Conservation (phyloP, 2,797 vertebrate species). For the Myioborus melanocephalus region DNA sequence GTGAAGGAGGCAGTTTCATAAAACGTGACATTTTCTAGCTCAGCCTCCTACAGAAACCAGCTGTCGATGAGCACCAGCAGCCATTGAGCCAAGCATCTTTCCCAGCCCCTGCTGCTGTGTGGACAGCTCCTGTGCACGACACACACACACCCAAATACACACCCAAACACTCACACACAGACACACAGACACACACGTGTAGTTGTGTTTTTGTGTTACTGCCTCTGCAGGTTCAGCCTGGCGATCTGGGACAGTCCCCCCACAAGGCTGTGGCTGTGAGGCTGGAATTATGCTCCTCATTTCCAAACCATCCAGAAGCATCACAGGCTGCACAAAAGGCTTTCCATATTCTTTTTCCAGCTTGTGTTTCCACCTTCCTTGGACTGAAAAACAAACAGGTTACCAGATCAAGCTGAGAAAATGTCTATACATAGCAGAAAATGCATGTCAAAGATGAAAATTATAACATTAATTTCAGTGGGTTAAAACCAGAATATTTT, state of each 20-base stretch:
- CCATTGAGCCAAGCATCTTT: not conserved
- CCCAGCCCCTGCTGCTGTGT: not conserved
- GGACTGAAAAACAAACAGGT: not conserved
- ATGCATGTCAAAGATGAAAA: not conserved
- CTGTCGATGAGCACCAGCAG: not conserved
- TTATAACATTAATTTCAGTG: not conserved
- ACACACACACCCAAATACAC: not conserved
- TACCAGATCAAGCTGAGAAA: not conserved
- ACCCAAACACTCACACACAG: no score
- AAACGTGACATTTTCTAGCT: not conserved
- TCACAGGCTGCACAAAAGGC: not conserved
- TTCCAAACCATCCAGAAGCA: not conserved
- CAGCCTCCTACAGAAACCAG: not conserved
- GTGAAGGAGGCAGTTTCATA: not conserved
- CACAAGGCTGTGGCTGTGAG: fast-evolving
- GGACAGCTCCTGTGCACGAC: not conserved
- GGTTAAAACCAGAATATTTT: not conserved
- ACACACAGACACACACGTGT: no score
- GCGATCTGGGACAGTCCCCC: not conserved
- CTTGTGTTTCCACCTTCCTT: not conserved
- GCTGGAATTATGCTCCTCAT: not conserved
- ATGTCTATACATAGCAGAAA: not conserved
- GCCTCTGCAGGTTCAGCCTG: not conserved
- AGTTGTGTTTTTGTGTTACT: not conserved
- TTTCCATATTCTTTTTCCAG: not conserved